Evolutionary conservation across 2,113 vertebrate genomes (phyloP), one percentile per base, ranked within the genome.

Genomic region (Bubo bubo): DNA sequence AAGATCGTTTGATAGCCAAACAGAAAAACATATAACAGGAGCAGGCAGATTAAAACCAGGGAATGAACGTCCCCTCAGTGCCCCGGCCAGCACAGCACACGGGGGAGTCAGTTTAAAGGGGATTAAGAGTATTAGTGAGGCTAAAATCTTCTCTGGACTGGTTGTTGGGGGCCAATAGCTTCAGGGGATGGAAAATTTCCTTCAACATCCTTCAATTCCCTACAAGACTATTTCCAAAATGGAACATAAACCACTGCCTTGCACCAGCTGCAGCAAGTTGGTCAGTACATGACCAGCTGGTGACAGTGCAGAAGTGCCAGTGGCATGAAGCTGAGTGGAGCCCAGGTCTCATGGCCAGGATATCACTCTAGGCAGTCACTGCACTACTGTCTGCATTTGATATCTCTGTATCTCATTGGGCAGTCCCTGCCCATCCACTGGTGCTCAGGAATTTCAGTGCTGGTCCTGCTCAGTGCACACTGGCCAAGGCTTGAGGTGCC

Each of bases 1-100:
- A 59, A 73, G 53, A 70, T 73, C n/a, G 47, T 94, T 93, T 86
- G 66, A 79, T 95, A 86, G 86, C 56, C 84, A 95, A 97, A 96
- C 90, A 93, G 74, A 94, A 93, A 88, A 86, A 81, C 18, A 63
- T 63, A 21, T 58, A 94, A 96, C 1, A 4, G 59, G 27, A 91
- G 62, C 49, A 94, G 60, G 75, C 32, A 80, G 93, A 95, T 96
- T 97, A 95, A 94, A 94, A 86, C 1, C 19, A 74, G 50, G 30
- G 84, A 97, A 91, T 94, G 66, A 96, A 95, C 1, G 0, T 79
- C 63, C 59, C 37, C 52, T 80, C 66, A n/a, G 62, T 79, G 49
- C 28, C 50, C 64, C 1, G 6, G 80, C 52, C 52, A 68, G 68
- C 41, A 50, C 41, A 50, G 84, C 88, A 79, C 86, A 85, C 73